Percentiles rank a stretch among this genome's conserved stretches.
phyloP scores from a whole-genome alignment of 1,140 invertebrate species.

The Antheraea mylitta region DNA sequence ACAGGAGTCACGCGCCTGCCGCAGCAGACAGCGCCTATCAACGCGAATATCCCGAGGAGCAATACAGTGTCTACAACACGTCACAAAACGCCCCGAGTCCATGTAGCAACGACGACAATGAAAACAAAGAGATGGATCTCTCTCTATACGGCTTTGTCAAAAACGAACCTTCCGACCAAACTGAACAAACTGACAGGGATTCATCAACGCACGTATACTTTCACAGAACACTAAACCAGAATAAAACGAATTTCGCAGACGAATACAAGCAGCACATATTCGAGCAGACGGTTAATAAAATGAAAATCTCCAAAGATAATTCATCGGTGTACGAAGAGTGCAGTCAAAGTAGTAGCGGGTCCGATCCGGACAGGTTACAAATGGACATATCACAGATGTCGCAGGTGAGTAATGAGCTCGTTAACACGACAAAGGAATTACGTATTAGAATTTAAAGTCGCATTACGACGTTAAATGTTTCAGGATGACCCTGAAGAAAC shows the following conservation, averaged over 20 bases:
- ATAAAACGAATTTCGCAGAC: constrained; percentile 50
- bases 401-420: constrained; percentile 43
- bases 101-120: constrained; percentile 57
- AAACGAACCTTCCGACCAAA: constrained; percentile 48
- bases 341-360: constrained; percentile 76
- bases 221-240: constrained; percentile 43
- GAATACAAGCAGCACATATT: constrained; percentile 63
- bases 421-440: neutral
- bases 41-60: constrained; percentile 60
- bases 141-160: constrained; percentile 61
- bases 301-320: constrained; percentile 54
- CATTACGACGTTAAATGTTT: constrained; percentile 18
- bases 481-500: constrained; percentile 73
- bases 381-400: constrained; percentile 78
- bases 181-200: constrained; percentile 29
- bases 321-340: constrained; percentile 69
- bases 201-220: constrained; percentile 35
- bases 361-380: constrained; percentile 74
- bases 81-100: constrained; percentile 48
- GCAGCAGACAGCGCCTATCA: constrained; percentile 36
- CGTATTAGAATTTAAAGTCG: constrained; percentile 1
- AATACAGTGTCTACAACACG: constrained; percentile 44
- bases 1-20: constrained; percentile 37
- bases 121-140: constrained; percentile 75
- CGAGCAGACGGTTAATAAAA: constrained; percentile 41